These are phyloP conservation scores for Phallusia fumigata DNA, from an alignment of 23 tunicate genomes.

Conservation along the genomic window DNA sequence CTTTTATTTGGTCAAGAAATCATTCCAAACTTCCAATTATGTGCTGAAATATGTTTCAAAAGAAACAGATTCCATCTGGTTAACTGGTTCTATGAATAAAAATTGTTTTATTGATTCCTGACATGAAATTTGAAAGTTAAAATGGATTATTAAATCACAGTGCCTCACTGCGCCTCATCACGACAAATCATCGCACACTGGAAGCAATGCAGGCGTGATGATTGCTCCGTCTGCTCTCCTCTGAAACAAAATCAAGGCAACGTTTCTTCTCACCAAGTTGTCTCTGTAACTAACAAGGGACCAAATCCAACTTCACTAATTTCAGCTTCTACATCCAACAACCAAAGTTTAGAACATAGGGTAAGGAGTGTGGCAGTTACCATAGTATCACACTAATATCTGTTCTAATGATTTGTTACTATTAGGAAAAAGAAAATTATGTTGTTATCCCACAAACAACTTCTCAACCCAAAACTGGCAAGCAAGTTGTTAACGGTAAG, in stretches of 20 bases:
- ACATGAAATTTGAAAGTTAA: neutral
- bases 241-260: constrained; percentile 48
- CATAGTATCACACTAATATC: neutral
- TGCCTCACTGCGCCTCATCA: constrained; percentile 95
- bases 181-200: constrained; percentile 99
- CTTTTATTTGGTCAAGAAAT: too few relatives aligned
- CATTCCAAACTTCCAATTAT: too few relatives aligned
- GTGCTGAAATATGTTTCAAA: too few relatives aligned
- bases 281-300: neutral
- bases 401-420: too few relatives aligned
- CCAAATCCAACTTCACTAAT: neutral
- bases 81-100: too few relatives aligned
- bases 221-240: constrained; percentile 80
- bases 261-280: constrained; percentile 17
- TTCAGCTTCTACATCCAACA: neutral
- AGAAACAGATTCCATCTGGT: too few relatives aligned
- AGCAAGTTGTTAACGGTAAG: too few relatives aligned
- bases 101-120: neutral
- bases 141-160: constrained; percentile 10
- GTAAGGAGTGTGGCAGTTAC: too few relatives aligned
- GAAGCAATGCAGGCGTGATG: constrained; percentile 89
- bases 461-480: too few relatives aligned
- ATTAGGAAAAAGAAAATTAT: too few relatives aligned
- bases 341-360: too few relatives aligned
- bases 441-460: too few relatives aligned